Evolutionary conservation across 2,888 invertebrate genomes (phyloP), one percentile per base, ranked within the genome.

Genomic region (Muscina levida): DNA sequence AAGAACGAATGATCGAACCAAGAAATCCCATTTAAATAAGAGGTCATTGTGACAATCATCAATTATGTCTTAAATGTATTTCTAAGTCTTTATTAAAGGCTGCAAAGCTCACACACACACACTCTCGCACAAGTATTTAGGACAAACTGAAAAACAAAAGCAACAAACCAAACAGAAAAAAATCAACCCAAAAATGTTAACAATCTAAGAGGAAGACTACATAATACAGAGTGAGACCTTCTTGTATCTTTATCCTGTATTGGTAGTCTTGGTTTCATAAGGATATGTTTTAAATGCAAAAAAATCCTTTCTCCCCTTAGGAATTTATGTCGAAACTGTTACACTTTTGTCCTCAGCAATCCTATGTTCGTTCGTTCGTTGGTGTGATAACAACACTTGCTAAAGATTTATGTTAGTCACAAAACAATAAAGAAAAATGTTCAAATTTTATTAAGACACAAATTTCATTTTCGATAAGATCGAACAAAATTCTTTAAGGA

Each of bases 31-130:
- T 17, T 10, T 11, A 13, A 79, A 24, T 11, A 73, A 62, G 51
- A 72, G 68, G 75, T 79, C 72, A 73, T 65, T 80, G 76, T 76
- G 72, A 67, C 80, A 73, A 74, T 71, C 73, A 73, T 74, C 73
- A 81, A 81, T 77, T 81, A 74, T 74, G 53, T 48, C 67, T 71
- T 71, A 73, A 80, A 76, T 76, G 48, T 68, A 46, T 65, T 13
- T 42, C 22, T 72, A 31, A 22, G 2, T 53, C 13, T 46, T 71
- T 48, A 76, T 71, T 57, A 57, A 77, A 59, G 57, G 59, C 72
- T 72, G 66, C 39, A 70, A 76, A 65, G 46, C 66, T 37, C 51
- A 71, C 48, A 74, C 22, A 22, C 62, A 22, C 42, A 42, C 19
- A 42, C 42, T 62, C 37, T 22, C 11, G 3, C 31, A 31, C 31